Base-by-base conservation (phyloP, 2,888 invertebrate species). In the Pristionchus maxplancki region DNA sequence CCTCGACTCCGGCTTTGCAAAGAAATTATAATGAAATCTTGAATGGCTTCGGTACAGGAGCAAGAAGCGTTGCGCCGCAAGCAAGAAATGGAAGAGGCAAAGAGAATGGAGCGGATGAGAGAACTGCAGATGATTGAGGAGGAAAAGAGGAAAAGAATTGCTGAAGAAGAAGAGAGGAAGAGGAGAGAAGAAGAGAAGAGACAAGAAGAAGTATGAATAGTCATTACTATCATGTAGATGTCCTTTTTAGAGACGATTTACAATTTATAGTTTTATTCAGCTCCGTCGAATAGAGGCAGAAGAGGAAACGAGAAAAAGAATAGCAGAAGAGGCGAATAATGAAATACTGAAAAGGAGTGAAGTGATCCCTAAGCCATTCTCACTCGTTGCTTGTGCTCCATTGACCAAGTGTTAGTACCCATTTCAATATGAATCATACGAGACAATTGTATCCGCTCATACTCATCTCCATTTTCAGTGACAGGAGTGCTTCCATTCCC, bases 401-500 rank as follows among this genome's bases (percentile, higher is more conserved):
- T 37, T 89, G 28, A 86, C 89, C n/a, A 89, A 81, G 24, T 78
- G 89, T 89, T 31, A 58, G 78, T 58, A 17, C 0, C 17, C 20
- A 34, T 50, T 40, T 24, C 24, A 44, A 13, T 28, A 13, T 31
- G n/a, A 50, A 28, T 9, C 17, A 6, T 17, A 40, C 34, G 40
- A 13, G 17, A 6, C 34, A 8, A 48, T 6, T 17, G 24, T 24
- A 3, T 53, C 9, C 20, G 1, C 24, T 11, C 81, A 40, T 28
- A 1, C n/a, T 81, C 28, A 40, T 48, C 64, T 40, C 28, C 9
- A 67, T 31, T 88, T 89, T 20, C 62, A 89, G 89, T 89, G 58
- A 67, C 84, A 4, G 53, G 78, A 28, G 50, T 89, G n/a, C 67
- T 89, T 40, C 86, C 89, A 1, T 88, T 88, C 31, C 88, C 88